phyloP scores from a whole-genome alignment of 2,113 vertebrate species.

The Papio anubis region DNA sequence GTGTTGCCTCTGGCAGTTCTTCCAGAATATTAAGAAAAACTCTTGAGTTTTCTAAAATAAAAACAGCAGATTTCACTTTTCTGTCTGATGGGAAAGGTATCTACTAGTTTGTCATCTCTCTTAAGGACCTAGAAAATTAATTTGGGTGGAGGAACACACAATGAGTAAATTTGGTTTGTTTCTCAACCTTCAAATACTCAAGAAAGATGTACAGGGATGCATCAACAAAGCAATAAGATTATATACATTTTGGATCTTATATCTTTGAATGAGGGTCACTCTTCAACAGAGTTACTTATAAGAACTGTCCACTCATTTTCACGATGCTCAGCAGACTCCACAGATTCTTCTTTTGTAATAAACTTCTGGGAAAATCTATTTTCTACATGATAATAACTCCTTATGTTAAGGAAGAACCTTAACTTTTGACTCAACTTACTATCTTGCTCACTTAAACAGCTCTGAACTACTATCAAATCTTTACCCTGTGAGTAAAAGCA shows the following conservation, averaged over 20 bases:
- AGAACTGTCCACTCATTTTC: not conserved
- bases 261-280: not conserved
- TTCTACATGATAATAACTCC: not conserved
- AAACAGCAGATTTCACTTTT: not conserved
- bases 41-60: not conserved
- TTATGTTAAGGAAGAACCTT: not conserved
- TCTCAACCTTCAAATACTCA: not conserved
- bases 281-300: conserved; percentile 1
- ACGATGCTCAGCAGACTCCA: not conserved
- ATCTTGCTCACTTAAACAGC: not conserved
- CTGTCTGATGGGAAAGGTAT: not conserved
- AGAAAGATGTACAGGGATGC: not conserved
- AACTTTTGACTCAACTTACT: not conserved
- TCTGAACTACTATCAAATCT: not conserved
- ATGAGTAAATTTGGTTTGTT: not conserved
- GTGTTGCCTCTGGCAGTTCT: not conserved
- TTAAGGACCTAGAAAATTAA: not conserved
- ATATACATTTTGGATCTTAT: not conserved
- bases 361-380: not conserved
- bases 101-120: not conserved
- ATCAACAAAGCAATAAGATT: not conserved
- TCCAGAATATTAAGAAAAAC: not conserved
- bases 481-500: not conserved
- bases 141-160: not conserved
- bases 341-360: not conserved